Conservation (phyloP, 1,140 invertebrate species). For the Mylabris phalerata region DNA sequence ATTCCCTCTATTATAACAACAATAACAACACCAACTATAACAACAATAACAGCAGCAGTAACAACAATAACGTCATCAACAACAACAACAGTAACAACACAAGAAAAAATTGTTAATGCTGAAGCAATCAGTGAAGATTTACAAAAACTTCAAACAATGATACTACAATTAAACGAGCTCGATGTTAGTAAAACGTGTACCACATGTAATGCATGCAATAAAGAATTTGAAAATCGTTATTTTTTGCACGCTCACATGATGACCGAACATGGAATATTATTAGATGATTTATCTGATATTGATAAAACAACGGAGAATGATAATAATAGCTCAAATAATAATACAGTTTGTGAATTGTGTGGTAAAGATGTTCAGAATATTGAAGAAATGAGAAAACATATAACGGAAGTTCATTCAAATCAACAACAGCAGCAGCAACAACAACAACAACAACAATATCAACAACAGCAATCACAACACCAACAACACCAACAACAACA, state of each 20-base stretch:
- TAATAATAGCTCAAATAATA: constrained; percentile 36
- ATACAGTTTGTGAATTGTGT: constrained; percentile 48
- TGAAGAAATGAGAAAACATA: constrained; percentile 52
- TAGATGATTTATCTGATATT: constrained; percentile 31
- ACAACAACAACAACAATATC: constrained; percentile 14
- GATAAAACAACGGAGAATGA: constrained; percentile 37
- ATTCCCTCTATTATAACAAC: no score
- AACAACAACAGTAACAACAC: constrained; percentile 21
- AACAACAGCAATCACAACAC: constrained; percentile 22
- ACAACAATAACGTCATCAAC: neutral
- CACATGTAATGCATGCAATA: constrained; percentile 53
- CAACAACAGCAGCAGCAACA: constrained; percentile 20
- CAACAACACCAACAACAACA: constrained; percentile 16
- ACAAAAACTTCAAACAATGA: constrained; percentile 86
- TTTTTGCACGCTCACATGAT: constrained; percentile 54
- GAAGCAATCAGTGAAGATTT: constrained; percentile 70
- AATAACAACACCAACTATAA: neutral
- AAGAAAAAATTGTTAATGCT: constrained; percentile 40
- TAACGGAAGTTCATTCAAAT: constrained; percentile 49
- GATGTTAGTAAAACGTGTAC: constrained; percentile 53
- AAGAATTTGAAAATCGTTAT: constrained; percentile 54
- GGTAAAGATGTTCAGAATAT: constrained; percentile 50
- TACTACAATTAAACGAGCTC: constrained; percentile 76
- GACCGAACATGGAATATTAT: constrained; percentile 49
- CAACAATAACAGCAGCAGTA: no score